Evolutionary conservation across 2,113 vertebrate species (phyloP).

Genomic region (Choloepus hoffmanni): DNA sequence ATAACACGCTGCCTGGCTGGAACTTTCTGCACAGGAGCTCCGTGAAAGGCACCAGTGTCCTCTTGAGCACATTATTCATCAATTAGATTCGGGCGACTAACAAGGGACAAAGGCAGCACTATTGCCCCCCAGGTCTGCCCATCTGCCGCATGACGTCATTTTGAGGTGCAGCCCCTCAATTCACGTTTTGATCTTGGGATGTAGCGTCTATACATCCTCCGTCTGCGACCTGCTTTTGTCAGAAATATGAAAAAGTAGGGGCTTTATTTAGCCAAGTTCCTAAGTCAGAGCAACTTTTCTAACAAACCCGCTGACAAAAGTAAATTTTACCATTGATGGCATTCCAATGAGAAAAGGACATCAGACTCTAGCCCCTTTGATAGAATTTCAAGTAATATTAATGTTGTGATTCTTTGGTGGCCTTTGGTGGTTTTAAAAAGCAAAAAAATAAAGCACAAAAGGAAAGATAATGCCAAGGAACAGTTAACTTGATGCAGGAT

Average conservation of each 20-base stretch:
- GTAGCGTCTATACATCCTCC: background rate
- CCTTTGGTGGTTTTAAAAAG: background rate
- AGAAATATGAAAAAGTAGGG: conserved; percentile 24
- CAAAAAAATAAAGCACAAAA: background rate
- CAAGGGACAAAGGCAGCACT: conserved; percentile 86
- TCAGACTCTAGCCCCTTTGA: background rate
- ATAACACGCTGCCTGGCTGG: conserved; percentile 84
- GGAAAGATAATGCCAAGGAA: conserved; percentile 9
- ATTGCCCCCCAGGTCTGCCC: conserved; percentile 79
- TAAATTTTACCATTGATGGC: background rate
- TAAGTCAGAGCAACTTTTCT: background rate
- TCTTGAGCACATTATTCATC: conserved; percentile 86
- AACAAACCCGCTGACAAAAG: background rate
- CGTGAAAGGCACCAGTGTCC: conserved; percentile 89
- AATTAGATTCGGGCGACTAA: conserved; percentile 81
- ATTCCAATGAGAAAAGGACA: background rate
- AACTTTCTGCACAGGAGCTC: conserved; percentile 79
- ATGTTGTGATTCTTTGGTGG: background rate
- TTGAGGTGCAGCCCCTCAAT: conserved; percentile 74
- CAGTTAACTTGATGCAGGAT: background rate
- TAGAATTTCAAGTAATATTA: background rate
- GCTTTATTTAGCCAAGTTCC: background rate
- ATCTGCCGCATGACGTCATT: conserved; percentile 78
- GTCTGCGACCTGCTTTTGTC: background rate
- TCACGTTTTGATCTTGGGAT: conserved; percentile 12